phyloP scores from a whole-genome alignment of 2,888 invertebrate species.

The Amiota minor region DNA sequence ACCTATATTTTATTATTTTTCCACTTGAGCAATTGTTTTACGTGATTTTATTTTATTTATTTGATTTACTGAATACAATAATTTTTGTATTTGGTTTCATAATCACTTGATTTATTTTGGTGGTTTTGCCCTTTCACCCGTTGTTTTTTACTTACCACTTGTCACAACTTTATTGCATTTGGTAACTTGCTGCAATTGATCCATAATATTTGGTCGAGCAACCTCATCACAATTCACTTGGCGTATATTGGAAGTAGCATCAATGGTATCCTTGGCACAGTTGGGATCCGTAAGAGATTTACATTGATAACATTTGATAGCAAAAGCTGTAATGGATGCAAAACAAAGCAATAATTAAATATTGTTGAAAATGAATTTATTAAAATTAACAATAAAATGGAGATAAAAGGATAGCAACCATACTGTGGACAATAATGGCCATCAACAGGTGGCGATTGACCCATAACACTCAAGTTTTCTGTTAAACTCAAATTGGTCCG shows the following conservation, averaged over 20 bases:
- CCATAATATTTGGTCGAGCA: constrained; percentile 56
- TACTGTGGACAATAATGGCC: neutral
- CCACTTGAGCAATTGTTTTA: constrained; percentile 14
- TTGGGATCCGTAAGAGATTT: constrained; percentile 66
- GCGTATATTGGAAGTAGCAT: constrained; percentile 56
- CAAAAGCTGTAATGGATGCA: constrained; percentile 55
- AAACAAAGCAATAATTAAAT: constrained; percentile 2
- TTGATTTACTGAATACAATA: neutral
- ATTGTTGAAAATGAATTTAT: neutral
- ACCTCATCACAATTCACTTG: constrained; percentile 65
- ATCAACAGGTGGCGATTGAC: too few relatives aligned
- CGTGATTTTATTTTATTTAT: constrained; percentile 34
- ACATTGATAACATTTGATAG: constrained; percentile 71
- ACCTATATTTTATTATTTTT: constrained; percentile 18
- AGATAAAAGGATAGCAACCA: neutral
- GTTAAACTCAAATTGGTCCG: too few relatives aligned
- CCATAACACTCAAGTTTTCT: too few relatives aligned
- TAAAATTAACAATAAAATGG: neutral
- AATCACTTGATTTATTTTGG: neutral
- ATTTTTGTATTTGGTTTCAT: neutral
- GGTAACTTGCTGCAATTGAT: constrained; percentile 66
- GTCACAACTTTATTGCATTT: constrained; percentile 70
- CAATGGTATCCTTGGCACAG: constrained; percentile 65
- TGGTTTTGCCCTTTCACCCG: too few relatives aligned
- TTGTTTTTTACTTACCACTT: constrained; percentile 60